Base-by-base conservation (phyloP, 2,113 vertebrate genomes). In the Phylloscopus trochilus region DNA sequence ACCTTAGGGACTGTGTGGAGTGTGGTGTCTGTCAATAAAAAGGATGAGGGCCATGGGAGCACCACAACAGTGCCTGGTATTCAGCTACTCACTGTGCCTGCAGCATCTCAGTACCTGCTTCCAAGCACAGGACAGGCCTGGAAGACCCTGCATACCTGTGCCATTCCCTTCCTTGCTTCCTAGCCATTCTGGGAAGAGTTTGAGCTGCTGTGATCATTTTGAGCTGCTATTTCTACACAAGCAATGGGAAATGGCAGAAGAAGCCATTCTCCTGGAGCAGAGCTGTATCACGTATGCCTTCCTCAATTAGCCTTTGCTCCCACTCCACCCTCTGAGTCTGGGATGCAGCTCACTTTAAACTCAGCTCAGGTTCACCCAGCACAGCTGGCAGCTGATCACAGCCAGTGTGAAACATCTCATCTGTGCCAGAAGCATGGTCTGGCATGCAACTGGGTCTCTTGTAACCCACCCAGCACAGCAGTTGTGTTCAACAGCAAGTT, bases 1-100 rank as follows among this genome's bases (percentile, higher is more conserved):
- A 4, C 2, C 9, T 7, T n/a, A 41, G 49, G 24, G 26, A 47
- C 28, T 26, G 2, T 0, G 1, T 7, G 7, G 18, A 5, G 1
- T 3, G 16, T 13, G 27, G 6, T 4, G 33, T 2, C 39, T 4
- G 3, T 7, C 59, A 43, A 1, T 10, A 23, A 17, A 41, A 58
- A 20, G 66, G 28, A 22, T 4, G 7, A 43, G n/a, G 28, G 31
- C 24, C 27, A 39, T 3, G 37, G 18, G 21, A 90, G 69, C 51
- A 23, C 23, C 2, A 1, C 24, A 69, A 10, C 1, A 66, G 60
- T 3, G 2, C 19, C 63, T 23, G 7, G 9, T 10, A 37, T 28
- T n/a, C 17, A 51, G 44, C 53, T 26, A 7, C 15, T 43, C 26
- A 6, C 33, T 5, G 3, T 1, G 2, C 46, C 55, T 20, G 7